Evolutionary conservation across 1,140 invertebrate species (phyloP).

Genomic region (Trichonephila clavata): DNA sequence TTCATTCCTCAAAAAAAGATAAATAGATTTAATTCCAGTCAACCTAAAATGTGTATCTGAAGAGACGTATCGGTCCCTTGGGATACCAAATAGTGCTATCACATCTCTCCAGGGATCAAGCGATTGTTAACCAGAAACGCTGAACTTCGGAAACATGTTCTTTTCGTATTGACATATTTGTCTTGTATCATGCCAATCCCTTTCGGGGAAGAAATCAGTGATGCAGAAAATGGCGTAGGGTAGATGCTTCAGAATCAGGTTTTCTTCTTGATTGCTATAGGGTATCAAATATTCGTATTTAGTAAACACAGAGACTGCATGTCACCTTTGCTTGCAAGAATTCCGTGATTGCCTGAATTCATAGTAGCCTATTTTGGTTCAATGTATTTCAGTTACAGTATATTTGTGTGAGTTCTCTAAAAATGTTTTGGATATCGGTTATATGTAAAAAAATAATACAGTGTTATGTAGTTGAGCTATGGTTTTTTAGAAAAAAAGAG

Average conservation of each 20-base stretch:
- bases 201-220: constrained; percentile 28
- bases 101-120: not conserved
- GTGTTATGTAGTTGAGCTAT: no score
- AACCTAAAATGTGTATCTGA: constrained; percentile 24
- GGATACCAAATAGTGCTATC: not conserved
- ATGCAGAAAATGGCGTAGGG: constrained; percentile 7
- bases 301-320: no score
- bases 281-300: not conserved
- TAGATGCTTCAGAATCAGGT: not conserved
- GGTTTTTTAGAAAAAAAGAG: no score
- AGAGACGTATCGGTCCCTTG: not conserved
- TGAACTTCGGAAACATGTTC: constrained; percentile 44
- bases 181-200: constrained; percentile 19
- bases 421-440: no score
- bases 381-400: no score
- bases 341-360: no score
- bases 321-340: no score
- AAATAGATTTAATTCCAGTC: constrained; percentile 9
- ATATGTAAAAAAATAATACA: no score
- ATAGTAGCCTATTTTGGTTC: no score
- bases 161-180: constrained; percentile 60
- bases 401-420: no score
- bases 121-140: constrained; percentile 1
- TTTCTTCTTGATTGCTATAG: constrained; percentile 12
- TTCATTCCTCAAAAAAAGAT: not conserved